phyloP scores from a whole-genome alignment of 2,888 invertebrate species.

The Orchesellides sinensis region DNA sequence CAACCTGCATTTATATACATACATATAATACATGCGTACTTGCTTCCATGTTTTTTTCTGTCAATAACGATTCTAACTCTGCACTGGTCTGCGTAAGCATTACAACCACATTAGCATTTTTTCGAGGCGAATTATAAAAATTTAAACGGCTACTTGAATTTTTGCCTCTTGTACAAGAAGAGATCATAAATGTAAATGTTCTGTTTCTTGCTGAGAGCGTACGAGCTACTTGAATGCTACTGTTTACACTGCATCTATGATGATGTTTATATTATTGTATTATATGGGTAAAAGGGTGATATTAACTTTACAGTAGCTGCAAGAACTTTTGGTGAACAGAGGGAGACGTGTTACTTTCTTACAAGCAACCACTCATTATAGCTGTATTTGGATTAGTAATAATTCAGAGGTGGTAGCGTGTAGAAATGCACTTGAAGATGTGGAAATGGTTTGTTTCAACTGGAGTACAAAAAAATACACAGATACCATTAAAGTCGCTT shows the following conservation, averaged over 20 bases:
- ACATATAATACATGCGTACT: too few species aligned
- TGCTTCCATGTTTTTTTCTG: too few species aligned
- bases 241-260: not conserved
- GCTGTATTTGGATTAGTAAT: constrained; percentile 37
- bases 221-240: constrained; percentile 17
- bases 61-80: not conserved
- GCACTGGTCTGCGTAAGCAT: not conserved
- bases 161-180: constrained; percentile 31
- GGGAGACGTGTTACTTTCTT: not conserved
- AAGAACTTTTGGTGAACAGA: not conserved
- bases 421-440: not conserved
- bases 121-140: constrained; percentile 39
- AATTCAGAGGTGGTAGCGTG: constrained; percentile 47
- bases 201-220: constrained; percentile 46
- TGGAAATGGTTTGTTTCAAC: constrained; percentile 30
- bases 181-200: constrained; percentile 56
- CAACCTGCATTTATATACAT: too few species aligned
- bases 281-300: not conserved
- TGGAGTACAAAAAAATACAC: constrained; percentile 13
- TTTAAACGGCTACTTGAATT: constrained; percentile 59
- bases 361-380: constrained; percentile 40
- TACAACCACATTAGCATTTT: constrained; percentile 42
- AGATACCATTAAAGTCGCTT: constrained; percentile 39
- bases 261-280: not conserved
- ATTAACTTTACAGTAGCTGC: constrained; percentile 17